phyloP scores from a whole-genome alignment of 2,888 invertebrate genomes.

The Ypsolopha sequella region DNA sequence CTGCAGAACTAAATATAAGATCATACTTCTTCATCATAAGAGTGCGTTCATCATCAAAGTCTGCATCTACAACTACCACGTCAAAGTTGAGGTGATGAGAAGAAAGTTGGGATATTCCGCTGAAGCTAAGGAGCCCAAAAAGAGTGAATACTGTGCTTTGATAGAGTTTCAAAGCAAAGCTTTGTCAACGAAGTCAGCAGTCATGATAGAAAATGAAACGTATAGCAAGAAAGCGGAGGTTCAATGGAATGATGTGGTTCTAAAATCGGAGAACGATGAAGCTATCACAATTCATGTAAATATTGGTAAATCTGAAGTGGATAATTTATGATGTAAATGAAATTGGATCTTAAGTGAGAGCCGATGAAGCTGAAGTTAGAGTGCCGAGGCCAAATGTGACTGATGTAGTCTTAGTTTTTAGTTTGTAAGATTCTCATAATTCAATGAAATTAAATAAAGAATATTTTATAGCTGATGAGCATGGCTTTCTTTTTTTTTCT shows the following conservation, averaged over 20 bases:
- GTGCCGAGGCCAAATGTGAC: conserved; percentile 10
- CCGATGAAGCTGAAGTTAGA: not conserved
- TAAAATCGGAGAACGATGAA: conserved; percentile 58
- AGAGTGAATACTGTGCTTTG: conserved; percentile 56
- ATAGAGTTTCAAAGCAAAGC: conserved; percentile 63
- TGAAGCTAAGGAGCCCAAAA: conserved; percentile 46
- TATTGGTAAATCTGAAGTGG: conserved; percentile 36
- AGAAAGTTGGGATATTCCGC: conserved; percentile 55
- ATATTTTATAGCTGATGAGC: not conserved
- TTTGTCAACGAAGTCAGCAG: conserved; percentile 52
- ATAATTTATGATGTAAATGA: conserved; percentile 7
- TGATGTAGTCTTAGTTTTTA: conserved; percentile 11
- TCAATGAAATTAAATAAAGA: conserved; percentile 7
- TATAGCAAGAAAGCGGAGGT: conserved; percentile 62
- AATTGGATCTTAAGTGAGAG: conserved; percentile 3
- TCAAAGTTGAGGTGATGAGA: conserved; percentile 58
- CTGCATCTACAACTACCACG: conserved; percentile 61
- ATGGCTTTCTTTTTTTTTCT: too few relatives aligned
- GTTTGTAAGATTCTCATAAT: not conserved
- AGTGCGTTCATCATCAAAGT: conserved; percentile 65
- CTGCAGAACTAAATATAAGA: conserved; percentile 62
- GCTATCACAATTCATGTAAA: conserved; percentile 62
- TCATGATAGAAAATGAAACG: conserved; percentile 54
- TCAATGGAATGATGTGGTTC: conserved; percentile 56
- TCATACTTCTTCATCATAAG: conserved; percentile 53